Base-by-base conservation (phyloP, 2,888 invertebrate genomes). In the Nemotelus pantherinus region DNA sequence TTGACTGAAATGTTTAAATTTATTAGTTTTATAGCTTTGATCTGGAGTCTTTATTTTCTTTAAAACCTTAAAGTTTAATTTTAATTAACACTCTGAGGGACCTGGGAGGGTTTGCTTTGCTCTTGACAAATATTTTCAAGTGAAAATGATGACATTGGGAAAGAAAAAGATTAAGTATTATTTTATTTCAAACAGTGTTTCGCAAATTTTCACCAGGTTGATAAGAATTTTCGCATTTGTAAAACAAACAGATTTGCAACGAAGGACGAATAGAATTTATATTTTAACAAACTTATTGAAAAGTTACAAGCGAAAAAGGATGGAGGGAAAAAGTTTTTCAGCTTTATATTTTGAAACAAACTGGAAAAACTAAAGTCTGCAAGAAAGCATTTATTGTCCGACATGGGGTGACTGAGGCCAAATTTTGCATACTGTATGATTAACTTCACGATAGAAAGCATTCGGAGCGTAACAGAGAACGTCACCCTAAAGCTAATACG, bases 301-400 rank as follows among this genome's bases (percentile, higher is more conserved):
- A 68, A 68, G 53, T 50, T 50, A 68, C 48, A 68, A 45, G 39
- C 50, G 25, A 68, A 68, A 3, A 48, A 50, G 50, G 1, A 50
- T 3, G 3, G 68, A 68, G 68, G 68, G 50, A 68, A 68, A 68
- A 39, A 50, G 10, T 39, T 43, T 68, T 68, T 68, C 48, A 50
- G 39, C 50, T 68, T 50, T 50, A 50, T 50, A n/a, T 68, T 68
- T 68, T 68, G 41, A 68, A 68, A 68, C 50, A 48, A 10, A 68
- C 48, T 68, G 47, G 39, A n/a, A 68, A 68, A 68, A 39, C 50
- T n/a, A 68, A 48, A 48, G 68, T 68, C 53, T 68, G 50, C 68
- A 47, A 68, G 48, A 68, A n/a, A 68, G n/a, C 68, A 50, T 68
- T 68, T 68, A 68, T 68, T 50, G 50, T n/a, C 39, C 50, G 48